A percentile compares a stretch with the other conserved stretches of the same genome.
Conservation (phyloP, 1,140 invertebrate species). For the Pseudomyrmex pallidus region DNA sequence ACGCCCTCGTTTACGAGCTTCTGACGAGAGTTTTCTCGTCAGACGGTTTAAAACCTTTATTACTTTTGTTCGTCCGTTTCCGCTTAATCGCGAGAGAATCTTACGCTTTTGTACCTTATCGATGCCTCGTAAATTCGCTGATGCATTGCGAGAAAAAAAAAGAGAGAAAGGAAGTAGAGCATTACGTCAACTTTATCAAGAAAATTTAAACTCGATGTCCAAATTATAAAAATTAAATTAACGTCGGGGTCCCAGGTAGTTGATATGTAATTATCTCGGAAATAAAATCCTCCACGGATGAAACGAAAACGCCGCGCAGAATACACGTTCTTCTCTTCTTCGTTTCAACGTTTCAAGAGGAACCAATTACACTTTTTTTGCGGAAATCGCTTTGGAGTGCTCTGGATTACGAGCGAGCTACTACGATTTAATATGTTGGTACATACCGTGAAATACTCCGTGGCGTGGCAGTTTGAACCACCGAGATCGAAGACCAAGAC, state of each 20-base stretch:
- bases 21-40: background rate
- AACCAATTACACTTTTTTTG: background rate
- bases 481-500: background rate
- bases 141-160: too few species aligned
- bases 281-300: background rate
- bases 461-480: constrained; percentile 44
- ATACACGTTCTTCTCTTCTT: background rate
- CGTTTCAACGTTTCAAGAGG: background rate
- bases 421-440: constrained; percentile 55
- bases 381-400: background rate
- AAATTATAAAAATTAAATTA: background rate
- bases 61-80: background rate
- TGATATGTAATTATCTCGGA: background rate
- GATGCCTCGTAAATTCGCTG: background rate
- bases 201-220: background rate
- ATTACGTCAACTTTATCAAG: background rate
- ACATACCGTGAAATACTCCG: constrained; percentile 54
- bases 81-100: background rate
- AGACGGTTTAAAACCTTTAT: constrained; percentile 1
- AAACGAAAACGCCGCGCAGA: background rate
- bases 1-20: background rate
- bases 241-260: background rate
- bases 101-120: background rate
- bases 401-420: constrained; percentile 18
- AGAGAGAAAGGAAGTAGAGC: too few species aligned